Base-by-base conservation (phyloP, 1,140 invertebrate genomes). In the Drosophila nigromelanica region DNA sequence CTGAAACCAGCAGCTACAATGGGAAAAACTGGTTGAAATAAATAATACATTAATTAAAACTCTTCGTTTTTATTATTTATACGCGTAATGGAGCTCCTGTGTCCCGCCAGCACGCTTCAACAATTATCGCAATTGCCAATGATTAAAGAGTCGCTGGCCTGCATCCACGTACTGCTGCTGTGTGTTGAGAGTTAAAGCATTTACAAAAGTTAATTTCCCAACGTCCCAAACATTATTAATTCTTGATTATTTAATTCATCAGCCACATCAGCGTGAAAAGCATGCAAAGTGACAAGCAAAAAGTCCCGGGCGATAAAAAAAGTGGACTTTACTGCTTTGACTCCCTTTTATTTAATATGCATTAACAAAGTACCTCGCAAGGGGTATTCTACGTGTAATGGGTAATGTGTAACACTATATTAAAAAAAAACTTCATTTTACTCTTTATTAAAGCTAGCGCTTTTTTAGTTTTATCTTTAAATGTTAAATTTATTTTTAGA, bases 171-270 rank as follows among this genome's bases (percentile, higher is more conserved):
- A 27, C 35, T 66, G 30, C 18, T 18, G 18, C 18, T 43, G 52
- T 15, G 24, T 18, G 14, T 21, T 2, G 21, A 39, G 12, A 52
- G 55, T 50, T 68, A 52, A 6, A 15, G 30, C 30, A 72, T 59
- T 74, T 74, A 58, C 35, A 35, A 62, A 70, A 63, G 18, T 80
- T 80, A 72, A 68, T 68, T 68, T 61, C 66, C 42, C 61, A 43
- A 52, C 15, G 54, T 45, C 12, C 61, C 80, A 75, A 63, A 64
- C 62, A 60, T 73, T 48, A 83, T 85, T 83, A 85, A 83, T 76
- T 76, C 59, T 59, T 77, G 47, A 80, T 83, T 59, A 73, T 76
- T 83, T 73, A 66, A 73, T 68, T 67, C 48, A 61, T 48, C 48
- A 75, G 48, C 27, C 14, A 5, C 37, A 42, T 59, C 48, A 50